Base-by-base conservation (phyloP, 2,797 vertebrate species). In the Chloroceryle amazona region DNA sequence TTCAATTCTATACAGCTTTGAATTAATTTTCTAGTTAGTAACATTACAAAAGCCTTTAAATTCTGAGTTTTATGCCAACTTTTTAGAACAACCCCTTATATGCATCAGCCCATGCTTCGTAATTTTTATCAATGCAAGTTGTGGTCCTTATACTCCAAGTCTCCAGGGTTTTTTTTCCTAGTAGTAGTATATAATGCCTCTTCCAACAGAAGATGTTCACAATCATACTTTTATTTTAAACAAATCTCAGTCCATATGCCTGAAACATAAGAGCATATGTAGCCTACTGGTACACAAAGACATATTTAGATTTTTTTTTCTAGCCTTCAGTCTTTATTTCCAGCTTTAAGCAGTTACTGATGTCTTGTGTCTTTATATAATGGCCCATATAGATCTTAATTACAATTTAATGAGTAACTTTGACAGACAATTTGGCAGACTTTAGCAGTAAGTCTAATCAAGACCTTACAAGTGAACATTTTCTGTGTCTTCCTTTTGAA, bases 371-470 rank as follows among this genome's bases (percentile, higher is more conserved):
- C 54, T 93, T 62, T 82, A 66, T 52, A 83, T 68, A 62, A 89
- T 80, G n/a, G 23, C 47, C 55, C 47, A 67, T 73, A 76, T 71
- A 51, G 70, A 85, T 86, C 67, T 65, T 90, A 57, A 87, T 92
- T 86, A 82, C 41, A 68, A 91, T 83, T 95, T 83, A 82, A 55
- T 74, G 10, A 93, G 37, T 42, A 86, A 52, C 49, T 91, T 57
- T 86, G 62, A 79, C 62, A 94, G 78, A 76, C 63, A 85, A 80
- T 44, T 74, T 70, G 67, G 41, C 39, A 76, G 63, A 31, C 51
- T 93, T 94, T 63, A 92, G 63, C 86, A 92, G 0, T 47, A 85
- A 73, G 71, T 62, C 57, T 67, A 49, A 82, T 49, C 63, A 37
- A 89, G 67, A 73, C 73, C 60, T 75, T 81, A 49, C 11, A 81